Conservation (phyloP, 1,140 invertebrate genomes). For the Portunus trituberculatus region DNA sequence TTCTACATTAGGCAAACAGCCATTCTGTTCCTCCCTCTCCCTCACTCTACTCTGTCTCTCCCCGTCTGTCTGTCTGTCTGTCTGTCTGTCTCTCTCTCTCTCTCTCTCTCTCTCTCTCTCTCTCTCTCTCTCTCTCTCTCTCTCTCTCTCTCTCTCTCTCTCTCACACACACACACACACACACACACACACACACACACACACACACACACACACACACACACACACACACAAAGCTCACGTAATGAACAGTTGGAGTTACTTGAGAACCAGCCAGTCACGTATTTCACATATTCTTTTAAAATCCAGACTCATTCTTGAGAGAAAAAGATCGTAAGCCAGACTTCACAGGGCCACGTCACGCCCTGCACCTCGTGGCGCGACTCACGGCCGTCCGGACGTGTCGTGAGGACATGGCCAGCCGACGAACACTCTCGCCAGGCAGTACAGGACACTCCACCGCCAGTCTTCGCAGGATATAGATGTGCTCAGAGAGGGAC, state of each 20-base stretch:
- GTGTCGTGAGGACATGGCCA: not conserved
- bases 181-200: not conserved
- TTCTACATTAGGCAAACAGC: no score
- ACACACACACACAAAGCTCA: not conserved
- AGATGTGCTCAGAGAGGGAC: no score
- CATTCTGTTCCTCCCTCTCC: no score
- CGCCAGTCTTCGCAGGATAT: not conserved
- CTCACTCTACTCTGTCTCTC: no score
- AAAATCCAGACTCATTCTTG: not conserved
- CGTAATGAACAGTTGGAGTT: not conserved
- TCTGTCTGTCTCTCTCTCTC: no score
- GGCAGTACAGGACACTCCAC: not conserved
- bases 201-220: not conserved
- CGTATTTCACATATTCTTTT: slow-evolving; percentile 14
- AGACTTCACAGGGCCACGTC: not conserved
- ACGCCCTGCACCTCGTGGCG: not conserved
- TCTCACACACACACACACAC: no score
- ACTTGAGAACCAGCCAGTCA: not conserved
- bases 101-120: no score
- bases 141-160: no score
- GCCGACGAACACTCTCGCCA: not conserved
- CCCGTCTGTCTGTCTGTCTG: no score
- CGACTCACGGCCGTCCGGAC: not conserved
- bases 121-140: no score
- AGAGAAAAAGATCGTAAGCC: not conserved